Evolutionary conservation across 2,797 vertebrate species (phyloP).

Genomic region (Helicolenus hilgendorfi): DNA sequence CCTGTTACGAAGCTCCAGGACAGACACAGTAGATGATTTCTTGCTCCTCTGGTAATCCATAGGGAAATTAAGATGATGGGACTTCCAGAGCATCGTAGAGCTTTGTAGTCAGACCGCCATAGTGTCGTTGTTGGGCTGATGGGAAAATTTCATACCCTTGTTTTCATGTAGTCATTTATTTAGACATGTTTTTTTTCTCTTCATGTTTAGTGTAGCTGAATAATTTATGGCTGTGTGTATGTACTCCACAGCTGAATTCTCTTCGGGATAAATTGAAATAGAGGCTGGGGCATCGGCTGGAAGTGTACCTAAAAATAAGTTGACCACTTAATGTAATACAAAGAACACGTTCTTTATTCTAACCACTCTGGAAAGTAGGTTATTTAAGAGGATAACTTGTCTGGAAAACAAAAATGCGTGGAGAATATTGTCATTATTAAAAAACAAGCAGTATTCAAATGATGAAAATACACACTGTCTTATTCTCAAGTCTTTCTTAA

Average conservation of each 20-base stretch:
- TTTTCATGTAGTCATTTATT: constrained; percentile 74
- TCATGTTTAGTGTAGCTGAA: constrained; percentile 73
- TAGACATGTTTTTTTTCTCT: constrained; percentile 69
- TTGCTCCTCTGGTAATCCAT: constrained; percentile 37
- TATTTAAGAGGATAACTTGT: not conserved
- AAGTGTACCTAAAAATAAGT: constrained; percentile 63
- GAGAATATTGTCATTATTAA: not conserved
- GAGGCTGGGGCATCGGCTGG: not conserved
- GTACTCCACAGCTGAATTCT: constrained; percentile 54
- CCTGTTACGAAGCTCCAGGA: constrained; percentile 43
- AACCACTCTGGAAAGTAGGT: constrained; percentile 24
- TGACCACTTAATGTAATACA: constrained; percentile 36
- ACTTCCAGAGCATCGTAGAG: constrained; percentile 21
- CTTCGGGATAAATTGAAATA: constrained; percentile 54
- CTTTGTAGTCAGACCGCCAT: constrained; percentile 11
- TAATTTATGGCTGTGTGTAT: constrained; percentile 67
- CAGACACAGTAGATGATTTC: constrained; percentile 21
- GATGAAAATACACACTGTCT: not conserved
- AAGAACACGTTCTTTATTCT: not conserved
- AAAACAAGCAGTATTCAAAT: not conserved
- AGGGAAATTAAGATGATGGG: constrained; percentile 58
- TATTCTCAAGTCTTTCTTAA: not conserved
- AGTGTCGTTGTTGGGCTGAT: constrained; percentile 17
- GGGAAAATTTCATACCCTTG: constrained; percentile 48
- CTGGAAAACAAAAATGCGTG: not conserved